Base-by-base conservation (phyloP, 2,113 vertebrate species). In the Lepidothrix coronata region DNA sequence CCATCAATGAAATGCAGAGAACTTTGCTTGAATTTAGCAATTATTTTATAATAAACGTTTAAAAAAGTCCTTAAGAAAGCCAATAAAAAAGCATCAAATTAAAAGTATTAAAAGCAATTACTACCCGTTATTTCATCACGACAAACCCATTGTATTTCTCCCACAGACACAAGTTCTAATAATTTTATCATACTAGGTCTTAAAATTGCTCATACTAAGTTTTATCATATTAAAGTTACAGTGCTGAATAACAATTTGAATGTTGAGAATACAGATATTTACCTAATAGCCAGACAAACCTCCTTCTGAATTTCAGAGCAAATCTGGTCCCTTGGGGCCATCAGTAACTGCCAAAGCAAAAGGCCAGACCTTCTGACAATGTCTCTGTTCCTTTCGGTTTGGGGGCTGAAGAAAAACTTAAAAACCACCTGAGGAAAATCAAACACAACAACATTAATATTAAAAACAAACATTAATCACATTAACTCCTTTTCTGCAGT, bases 281-380 rank as follows among this genome's bases (percentile, higher is more conserved):
- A 99, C 99, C 99, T 99, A 97, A 99, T 99, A 52, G 99, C 99
- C 85, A 99, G 97, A 82, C 99, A 99, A 96, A 99, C 99, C 92
- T 99, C 99, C 96, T 97, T 99, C 97, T 99, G 99, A 93, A 99
- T 99, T 96, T 99, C 99, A 76, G 98, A 95, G 94, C 99, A 99
- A 86, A 99, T 99, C 96, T 99, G 99, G 97, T 99, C 99, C 49
- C 98, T 98, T 13, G 99, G 99, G 72, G 99, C 99, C 99, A 99
- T 99, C 52, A 99, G 97, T 37, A 99, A 97, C 97, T 99, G 99
- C 99, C 99, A 99, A 55, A 99, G 98, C 65, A 99, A 97, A 4
- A 99, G 97, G 55, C 99, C 98, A 7, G 99, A 98, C 20, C 99
- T 98, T 37, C 98, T 98, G 77, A 99, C 98, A 78, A 99, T 99